Percentiles rank a stretch among this genome's conserved stretches.
These are phyloP conservation scores for Ecdyonurus torrentis DNA, from an alignment of 2,888 invertebrate genomes.

Conservation along the genomic window DNA sequence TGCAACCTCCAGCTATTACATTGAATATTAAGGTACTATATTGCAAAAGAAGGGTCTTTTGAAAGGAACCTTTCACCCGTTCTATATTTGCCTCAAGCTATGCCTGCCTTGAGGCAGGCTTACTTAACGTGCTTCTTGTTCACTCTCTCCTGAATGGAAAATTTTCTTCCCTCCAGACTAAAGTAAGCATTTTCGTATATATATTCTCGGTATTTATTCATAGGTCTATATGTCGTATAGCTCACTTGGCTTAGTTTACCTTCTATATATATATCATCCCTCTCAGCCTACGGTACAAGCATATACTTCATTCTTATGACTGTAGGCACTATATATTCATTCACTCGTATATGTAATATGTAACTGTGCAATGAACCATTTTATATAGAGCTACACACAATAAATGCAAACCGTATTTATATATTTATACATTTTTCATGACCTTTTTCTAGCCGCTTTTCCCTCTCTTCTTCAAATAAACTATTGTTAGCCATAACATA, in stretches of 20 bases:
- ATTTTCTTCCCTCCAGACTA: not conserved
- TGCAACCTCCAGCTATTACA: too few relatives aligned
- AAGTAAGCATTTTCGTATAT: not conserved
- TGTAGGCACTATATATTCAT: not conserved
- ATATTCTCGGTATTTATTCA: not conserved
- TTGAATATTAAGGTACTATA: too few relatives aligned
- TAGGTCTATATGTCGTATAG: not conserved
- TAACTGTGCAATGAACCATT: not conserved
- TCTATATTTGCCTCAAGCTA: not conserved
- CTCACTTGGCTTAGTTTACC: too few relatives aligned
- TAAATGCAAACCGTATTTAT: too few relatives aligned
- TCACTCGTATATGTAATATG: too few relatives aligned
- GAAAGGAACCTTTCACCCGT: not conserved
- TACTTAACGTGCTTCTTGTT: too few relatives aligned
- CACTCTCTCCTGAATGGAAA: not conserved
- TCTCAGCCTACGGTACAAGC: too few relatives aligned
- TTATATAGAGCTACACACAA: not conserved
- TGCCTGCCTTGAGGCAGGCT: too few relatives aligned
- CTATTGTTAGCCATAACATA: not conserved
- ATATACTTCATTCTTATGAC: not conserved
- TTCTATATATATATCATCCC: too few relatives aligned
- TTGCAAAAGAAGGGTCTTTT: not conserved
- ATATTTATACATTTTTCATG: not conserved
- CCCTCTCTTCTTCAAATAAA: not conserved
- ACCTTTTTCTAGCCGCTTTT: not conserved